A percentile compares a stretch with the other conserved stretches of the same genome.
These are phyloP conservation scores for Temnothorax rugatulus DNA, from an alignment of 2,888 invertebrate species.

Conservation along the genomic window DNA sequence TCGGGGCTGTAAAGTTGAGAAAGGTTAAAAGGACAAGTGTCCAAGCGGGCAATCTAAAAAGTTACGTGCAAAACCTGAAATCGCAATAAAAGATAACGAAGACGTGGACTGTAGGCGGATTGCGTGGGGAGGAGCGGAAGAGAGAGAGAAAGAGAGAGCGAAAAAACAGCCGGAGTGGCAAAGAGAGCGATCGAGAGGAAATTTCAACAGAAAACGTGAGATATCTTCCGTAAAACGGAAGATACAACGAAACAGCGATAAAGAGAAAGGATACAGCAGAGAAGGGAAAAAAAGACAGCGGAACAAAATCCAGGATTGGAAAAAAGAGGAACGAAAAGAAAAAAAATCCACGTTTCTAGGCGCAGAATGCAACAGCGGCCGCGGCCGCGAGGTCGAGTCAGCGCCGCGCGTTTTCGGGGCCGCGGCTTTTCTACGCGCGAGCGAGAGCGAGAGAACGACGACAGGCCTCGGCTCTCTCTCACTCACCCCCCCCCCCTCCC, in stretches of 20 bases:
- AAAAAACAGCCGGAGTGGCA: not conserved
- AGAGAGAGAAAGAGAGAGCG: not conserved
- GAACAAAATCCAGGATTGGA: not conserved
- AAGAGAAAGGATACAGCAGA: not conserved
- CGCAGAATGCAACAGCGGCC: not conserved
- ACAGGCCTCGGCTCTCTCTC: too few species aligned
- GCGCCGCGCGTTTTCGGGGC: slow-evolving; percentile 5
- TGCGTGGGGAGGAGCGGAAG: not conserved
- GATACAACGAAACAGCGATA: not conserved
- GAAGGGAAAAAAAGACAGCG: not conserved
- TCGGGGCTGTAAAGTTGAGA: slow-evolving; percentile 10
- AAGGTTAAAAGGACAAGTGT: slow-evolving; percentile 51
- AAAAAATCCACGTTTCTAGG: not conserved
- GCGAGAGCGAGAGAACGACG: slow-evolving; percentile 24
- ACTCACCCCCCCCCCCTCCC: not conserved
- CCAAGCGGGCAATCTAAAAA: slow-evolving; percentile 34
- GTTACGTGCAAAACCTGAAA: not conserved
- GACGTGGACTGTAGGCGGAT: not conserved
- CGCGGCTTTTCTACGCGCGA: not conserved
- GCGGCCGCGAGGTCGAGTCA: not conserved
- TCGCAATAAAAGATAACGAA: slow-evolving; percentile 5
- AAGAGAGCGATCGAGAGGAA: not conserved
- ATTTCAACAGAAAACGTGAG: not conserved
- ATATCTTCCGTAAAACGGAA: not conserved
- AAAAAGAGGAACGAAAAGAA: not conserved